These are phyloP conservation scores for Cottus gobio DNA, from an alignment of 2,113 vertebrate genomes.

Conservation along the genomic window DNA sequence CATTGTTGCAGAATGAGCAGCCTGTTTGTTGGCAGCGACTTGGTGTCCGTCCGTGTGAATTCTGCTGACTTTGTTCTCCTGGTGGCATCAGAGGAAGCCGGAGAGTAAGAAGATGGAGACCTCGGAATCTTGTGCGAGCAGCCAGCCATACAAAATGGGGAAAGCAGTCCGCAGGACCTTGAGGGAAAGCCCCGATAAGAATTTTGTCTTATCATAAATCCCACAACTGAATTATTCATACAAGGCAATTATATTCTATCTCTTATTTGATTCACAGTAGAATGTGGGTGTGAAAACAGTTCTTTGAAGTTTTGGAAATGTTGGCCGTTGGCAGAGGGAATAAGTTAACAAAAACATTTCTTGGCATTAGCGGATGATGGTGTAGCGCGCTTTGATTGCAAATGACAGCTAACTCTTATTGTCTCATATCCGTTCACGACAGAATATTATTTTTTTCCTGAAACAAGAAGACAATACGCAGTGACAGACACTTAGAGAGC, in stretches of 20 bases:
- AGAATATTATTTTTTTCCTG: not conserved
- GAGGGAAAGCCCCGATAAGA: conserved; percentile 67
- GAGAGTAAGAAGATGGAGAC: conserved; percentile 56
- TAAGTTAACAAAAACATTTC: conserved; percentile 61
- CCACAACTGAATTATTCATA: conserved; percentile 76
- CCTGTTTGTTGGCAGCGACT: conserved; percentile 38
- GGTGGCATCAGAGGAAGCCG: conserved; percentile 43
- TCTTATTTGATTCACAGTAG: conserved; percentile 63
- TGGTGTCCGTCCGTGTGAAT: conserved; percentile 40
- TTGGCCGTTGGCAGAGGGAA: conserved; percentile 64
- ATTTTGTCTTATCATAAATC: conserved; percentile 71
- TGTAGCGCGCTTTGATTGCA: conserved; percentile 56
- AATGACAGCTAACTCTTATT: conserved; percentile 52
- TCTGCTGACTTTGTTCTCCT: conserved; percentile 58
- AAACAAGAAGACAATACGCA: conserved; percentile 26
- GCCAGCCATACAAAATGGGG: conserved; percentile 37
- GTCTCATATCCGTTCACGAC: conserved; percentile 32
- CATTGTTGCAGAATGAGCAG: conserved; percentile 28
- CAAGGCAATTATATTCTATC: conserved; percentile 69
- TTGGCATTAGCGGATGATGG: conserved; percentile 46
- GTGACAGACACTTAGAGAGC: conserved; percentile 14
- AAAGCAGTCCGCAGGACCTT: conserved; percentile 61
- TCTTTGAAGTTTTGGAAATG: conserved; percentile 72
- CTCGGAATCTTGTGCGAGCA: conserved; percentile 46
- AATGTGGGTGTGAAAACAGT: conserved; percentile 68